Base-by-base conservation (phyloP, 2,113 vertebrate species). In the Microtus richardsoni region DNA sequence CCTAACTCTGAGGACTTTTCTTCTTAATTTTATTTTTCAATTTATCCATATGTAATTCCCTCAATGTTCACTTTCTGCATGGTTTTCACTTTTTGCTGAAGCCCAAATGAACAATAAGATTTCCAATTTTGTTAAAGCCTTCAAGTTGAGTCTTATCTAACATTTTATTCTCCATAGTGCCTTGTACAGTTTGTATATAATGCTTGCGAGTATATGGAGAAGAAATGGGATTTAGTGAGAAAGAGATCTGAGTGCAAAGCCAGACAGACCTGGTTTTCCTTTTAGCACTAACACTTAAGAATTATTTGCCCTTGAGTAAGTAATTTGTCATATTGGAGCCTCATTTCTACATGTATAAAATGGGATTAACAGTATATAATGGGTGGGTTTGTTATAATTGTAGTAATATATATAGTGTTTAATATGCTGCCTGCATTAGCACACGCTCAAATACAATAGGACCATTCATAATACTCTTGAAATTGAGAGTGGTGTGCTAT, bases 271-370 rank as follows among this genome's bases (percentile, higher is more conserved):
- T 80, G 64, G 4, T 93, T 88, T 89, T 62, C 7, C 80, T 89
- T 47, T 93, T 30, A 86, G 49, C 36, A 73, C 22, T 52, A 16
- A 80, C 60, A 41, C 10, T 85, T 95, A 73, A 54, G 24, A 71
- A 41, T 17, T 89, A 70, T 74, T 41, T 84, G 60, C 24, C 21
- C n/a, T 83, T 91, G 7, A 78, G 3, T 91, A 73, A 86, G 13
- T 78, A 83, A 39, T 79, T 86, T 88, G 11, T 64, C 83, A 44
- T 49, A 74, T 64, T 71, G 41, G 41, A 93, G 16, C 2, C 44
- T 92, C 8, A 88, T 93, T 91, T 88, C 13, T 89, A 8, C 30
- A 84, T 95, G 52, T 88, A 64, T 92, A 62, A 86, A 96, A 92
- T 86, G 39, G 17, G 91, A 79, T 24, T 28, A 85, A 70, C 64